Evolutionary conservation across 2,888 invertebrate genomes (phyloP).

Genomic region (Branchinecta sandiegonensis): DNA sequence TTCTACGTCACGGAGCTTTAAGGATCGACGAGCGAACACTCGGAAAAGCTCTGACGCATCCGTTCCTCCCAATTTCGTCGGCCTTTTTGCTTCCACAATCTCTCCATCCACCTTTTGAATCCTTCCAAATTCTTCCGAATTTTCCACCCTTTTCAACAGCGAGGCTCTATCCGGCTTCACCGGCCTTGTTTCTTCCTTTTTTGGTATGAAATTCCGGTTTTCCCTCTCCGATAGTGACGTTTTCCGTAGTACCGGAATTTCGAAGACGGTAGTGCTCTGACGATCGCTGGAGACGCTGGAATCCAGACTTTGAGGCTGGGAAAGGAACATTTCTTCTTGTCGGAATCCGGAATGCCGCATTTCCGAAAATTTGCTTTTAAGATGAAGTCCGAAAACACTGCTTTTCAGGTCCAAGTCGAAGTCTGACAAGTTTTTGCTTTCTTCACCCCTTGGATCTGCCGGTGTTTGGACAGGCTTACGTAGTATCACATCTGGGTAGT

Average conservation of each 20-base stretch:
- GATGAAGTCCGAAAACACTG: background rate
- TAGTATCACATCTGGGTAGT: background rate
- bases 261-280: background rate
- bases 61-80: background rate
- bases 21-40: slow-evolving; percentile 62
- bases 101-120: slow-evolving; percentile 7
- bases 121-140: slow-evolving; percentile 9
- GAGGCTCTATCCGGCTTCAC: background rate
- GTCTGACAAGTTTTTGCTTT: background rate
- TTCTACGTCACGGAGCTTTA: slow-evolving; percentile 59
- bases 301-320: slow-evolving; percentile 3
- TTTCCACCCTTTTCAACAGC: background rate
- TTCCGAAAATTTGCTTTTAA: slow-evolving; percentile 10
- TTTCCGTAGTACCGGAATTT: background rate
- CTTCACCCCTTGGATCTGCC: background rate
- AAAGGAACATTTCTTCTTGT: background rate
- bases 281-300: background rate
- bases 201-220: slow-evolving; percentile 38
- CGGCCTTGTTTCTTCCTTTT: slow-evolving; percentile 31
- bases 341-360: background rate
- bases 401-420: slow-evolving; percentile 3
- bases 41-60: slow-evolving; percentile 56
- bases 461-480: background rate
- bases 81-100: background rate
- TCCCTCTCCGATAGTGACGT: slow-evolving; percentile 35